These are phyloP conservation scores for Mythimna ferrago DNA, from an alignment of 2,888 invertebrate species.

Conservation along the genomic window DNA sequence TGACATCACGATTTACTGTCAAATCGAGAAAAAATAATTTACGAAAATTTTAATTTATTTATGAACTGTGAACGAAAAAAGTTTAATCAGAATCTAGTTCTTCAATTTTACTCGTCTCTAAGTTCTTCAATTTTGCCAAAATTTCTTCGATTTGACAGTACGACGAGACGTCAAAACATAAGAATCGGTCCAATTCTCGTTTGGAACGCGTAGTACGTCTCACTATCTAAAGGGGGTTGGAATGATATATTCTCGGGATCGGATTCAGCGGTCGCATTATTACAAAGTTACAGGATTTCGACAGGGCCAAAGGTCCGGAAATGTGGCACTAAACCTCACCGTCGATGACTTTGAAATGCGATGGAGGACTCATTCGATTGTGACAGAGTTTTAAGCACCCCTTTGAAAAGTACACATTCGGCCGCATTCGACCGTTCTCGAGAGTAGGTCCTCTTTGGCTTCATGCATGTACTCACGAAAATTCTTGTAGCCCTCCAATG, in stretches of 20 bases:
- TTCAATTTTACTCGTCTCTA: too few species aligned
- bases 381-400: constrained; percentile 2
- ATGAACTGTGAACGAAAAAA: too few species aligned
- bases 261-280: constrained; percentile 15
- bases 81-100: too few species aligned
- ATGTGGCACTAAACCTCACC: neutral
- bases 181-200: too few species aligned
- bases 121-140: too few species aligned
- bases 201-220: too few species aligned
- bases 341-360: constrained; percentile 9
- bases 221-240: neutral
- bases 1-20: too few species aligned
- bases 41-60: too few species aligned
- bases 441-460: neutral
- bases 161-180: too few species aligned
- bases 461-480: neutral
- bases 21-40: too few species aligned
- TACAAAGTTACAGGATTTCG: constrained; percentile 3
- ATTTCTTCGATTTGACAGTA: too few species aligned
- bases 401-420: constrained; percentile 10
- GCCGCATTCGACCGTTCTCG: neutral
- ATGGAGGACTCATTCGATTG: constrained; percentile 2
- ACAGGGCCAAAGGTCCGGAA: constrained; percentile 10
- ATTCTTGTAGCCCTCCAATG: neutral
- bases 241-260: constrained; percentile 6